Evolutionary conservation across 92 coral and sea anemone genomes (phyloP).

Genomic region (Phenganax marumi): DNA sequence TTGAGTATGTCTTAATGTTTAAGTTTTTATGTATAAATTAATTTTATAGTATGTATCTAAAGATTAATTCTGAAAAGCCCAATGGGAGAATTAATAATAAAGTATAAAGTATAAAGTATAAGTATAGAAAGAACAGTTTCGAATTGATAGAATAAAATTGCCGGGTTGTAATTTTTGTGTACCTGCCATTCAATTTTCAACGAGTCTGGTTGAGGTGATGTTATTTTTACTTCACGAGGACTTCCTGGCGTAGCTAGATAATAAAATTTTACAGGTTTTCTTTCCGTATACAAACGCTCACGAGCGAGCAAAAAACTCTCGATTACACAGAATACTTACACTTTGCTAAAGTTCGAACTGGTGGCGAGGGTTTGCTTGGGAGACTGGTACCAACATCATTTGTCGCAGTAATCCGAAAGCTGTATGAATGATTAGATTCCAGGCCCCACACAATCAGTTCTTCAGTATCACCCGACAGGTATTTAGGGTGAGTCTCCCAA

Average conservation of each 20-base stretch:
- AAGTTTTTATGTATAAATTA: too few relatives aligned
- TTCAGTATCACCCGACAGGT: conserved; percentile 55
- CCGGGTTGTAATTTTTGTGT: conserved; percentile 10
- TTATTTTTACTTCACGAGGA: conserved; percentile 82
- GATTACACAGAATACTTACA: conserved; percentile 45
- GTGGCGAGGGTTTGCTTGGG: conserved; percentile 71
- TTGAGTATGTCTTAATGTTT: too few relatives aligned
- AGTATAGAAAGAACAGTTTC: too few relatives aligned
- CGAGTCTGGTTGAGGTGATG: conserved; percentile 63
- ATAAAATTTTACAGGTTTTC: not conserved
- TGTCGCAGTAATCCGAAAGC: conserved; percentile 82
- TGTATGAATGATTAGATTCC: conserved; percentile 70
- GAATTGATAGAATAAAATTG: not conserved
- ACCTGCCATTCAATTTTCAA: conserved; percentile 87
- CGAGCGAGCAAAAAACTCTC: not conserved
- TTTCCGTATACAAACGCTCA: not conserved
- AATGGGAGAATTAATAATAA: too few relatives aligned
- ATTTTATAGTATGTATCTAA: too few relatives aligned
- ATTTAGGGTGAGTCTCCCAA: conserved; percentile 74
- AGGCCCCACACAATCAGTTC: conserved; percentile 74
- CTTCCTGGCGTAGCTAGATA: conserved; percentile 80
- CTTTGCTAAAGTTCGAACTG: conserved; percentile 67
- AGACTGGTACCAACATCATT: conserved; percentile 85
- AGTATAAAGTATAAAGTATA: too few relatives aligned
- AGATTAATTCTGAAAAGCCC: too few relatives aligned